Evolutionary conservation across 2,113 vertebrate species (phyloP), one percentile per base, ranked within the genome.

Genomic region (Menidia beryllina): DNA sequence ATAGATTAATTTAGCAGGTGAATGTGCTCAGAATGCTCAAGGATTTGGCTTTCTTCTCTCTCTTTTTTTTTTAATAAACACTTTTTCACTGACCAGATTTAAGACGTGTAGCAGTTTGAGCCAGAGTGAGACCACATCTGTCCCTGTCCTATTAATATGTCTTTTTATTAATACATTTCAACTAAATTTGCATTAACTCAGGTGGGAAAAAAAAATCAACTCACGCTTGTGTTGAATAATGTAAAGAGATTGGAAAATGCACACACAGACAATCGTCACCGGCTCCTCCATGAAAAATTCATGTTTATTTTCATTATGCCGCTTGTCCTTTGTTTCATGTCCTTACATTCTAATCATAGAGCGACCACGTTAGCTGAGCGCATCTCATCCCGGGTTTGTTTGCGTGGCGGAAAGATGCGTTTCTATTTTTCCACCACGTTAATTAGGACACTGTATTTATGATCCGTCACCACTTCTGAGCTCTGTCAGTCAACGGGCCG

Each of bases 271-370:
- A 83, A 88, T 85, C 90, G 88, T 91, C 85, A 72, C 86, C 85
- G 88, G 82, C 85, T 79, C 76, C 77, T 61, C 59, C 79, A 89
- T 91, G 86, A 91, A 92, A 91, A 77, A 91, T 93, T 90, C 68
- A 92, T 90, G 69, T 86, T 86, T 87, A 86, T 87, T 88, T 89
- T 89, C 79, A 88, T 89, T 88, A 89, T 24, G 83, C 83, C 73
- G 79, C 82, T 76, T 72, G 83, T 86, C 81, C 80, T 90, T 76
- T 86, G 69, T 86, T 88, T 83, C 78, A 55, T 59, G 68, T 86
- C 81, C 70, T 88, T 61, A 57, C 82, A 84, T 68, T 86, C 66
- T 77, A 80, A 88, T 86, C 75, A 79, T 48, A 52, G 47, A 72
- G 57, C 43, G 3, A 0, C 65, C 72, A 39, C 72, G 25, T 83